Conservation (phyloP, 2,888 invertebrate genomes). For the Pseudococcus longispinus region DNA sequence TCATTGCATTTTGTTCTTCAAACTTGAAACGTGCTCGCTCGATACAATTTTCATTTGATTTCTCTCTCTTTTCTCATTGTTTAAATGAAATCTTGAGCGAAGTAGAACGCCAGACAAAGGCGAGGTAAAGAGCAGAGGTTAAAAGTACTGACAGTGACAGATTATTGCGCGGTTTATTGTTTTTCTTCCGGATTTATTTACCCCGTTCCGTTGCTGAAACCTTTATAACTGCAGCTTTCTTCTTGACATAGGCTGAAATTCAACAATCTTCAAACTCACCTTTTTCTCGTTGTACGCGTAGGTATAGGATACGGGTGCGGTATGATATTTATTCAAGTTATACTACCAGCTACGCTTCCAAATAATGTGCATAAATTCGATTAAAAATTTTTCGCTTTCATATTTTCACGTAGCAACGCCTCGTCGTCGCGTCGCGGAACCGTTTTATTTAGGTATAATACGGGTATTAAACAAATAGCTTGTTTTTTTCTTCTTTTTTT, state of each 20-base stretch:
- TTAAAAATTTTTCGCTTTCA: background rate
- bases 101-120: slow-evolving; percentile 11
- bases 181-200: slow-evolving; percentile 54
- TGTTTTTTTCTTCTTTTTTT: too few relatives aligned
- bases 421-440: too few relatives aligned
- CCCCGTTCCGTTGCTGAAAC: slow-evolving; percentile 1
- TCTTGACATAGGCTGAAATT: slow-evolving; percentile 40
- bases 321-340: slow-evolving; percentile 8
- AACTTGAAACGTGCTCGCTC: slow-evolving; percentile 30
- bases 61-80: slow-evolving; percentile 46
- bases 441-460: background rate
- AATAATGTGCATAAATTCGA: slow-evolving; percentile 9
- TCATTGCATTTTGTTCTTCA: background rate
- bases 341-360: background rate
- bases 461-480: background rate
- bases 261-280: slow-evolving; percentile 36
- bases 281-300: background rate
- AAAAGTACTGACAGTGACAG: slow-evolving; percentile 54
- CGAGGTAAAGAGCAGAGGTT: slow-evolving; percentile 50
- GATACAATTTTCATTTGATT: slow-evolving; percentile 42
- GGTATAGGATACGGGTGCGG: background rate
- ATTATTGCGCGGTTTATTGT: slow-evolving; percentile 55
- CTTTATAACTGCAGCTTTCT: slow-evolving; percentile 32
- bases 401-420: background rate
- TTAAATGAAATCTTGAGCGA: slow-evolving; percentile 31